A percentile compares a stretch with the other conserved stretches of the same genome.
phyloP scores from a whole-genome alignment of 2,113 vertebrate species.

The Pollimyrus isidori region DNA sequence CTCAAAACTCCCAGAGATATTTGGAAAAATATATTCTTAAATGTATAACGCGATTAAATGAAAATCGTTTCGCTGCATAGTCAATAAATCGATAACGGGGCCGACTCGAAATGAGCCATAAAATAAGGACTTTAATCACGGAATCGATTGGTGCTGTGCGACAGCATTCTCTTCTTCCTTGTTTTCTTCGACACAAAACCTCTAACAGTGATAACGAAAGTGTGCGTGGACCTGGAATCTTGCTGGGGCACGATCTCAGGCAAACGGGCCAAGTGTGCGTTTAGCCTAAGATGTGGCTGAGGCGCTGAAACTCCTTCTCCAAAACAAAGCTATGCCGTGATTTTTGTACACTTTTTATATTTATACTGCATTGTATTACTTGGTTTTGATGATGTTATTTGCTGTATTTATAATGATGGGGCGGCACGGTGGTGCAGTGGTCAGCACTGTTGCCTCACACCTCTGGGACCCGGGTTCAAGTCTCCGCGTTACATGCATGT shows the following conservation, averaged over 20 bases:
- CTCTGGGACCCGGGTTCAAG: too few relatives aligned
- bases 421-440: too few relatives aligned
- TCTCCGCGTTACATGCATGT: too few relatives aligned
- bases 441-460: too few relatives aligned
- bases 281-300: neutral
- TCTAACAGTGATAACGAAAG: neutral
- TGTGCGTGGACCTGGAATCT: neutral
- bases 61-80: neutral
- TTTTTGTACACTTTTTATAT: neutral
- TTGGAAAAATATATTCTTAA: neutral
- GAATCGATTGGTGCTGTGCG: neutral
- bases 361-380: neutral
- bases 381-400: neutral
- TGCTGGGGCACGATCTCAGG: neutral
- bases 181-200: neutral
- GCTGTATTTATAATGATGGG: neutral
- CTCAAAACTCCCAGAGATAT: neutral
- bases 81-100: neutral
- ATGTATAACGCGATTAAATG: neutral
- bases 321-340: neutral
- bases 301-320: neutral
- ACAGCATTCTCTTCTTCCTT: neutral
- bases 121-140: neutral
- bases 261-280: neutral
- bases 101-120: neutral